Conservation (phyloP, 2,797 vertebrate species). For the Amphiprion clarkii region DNA sequence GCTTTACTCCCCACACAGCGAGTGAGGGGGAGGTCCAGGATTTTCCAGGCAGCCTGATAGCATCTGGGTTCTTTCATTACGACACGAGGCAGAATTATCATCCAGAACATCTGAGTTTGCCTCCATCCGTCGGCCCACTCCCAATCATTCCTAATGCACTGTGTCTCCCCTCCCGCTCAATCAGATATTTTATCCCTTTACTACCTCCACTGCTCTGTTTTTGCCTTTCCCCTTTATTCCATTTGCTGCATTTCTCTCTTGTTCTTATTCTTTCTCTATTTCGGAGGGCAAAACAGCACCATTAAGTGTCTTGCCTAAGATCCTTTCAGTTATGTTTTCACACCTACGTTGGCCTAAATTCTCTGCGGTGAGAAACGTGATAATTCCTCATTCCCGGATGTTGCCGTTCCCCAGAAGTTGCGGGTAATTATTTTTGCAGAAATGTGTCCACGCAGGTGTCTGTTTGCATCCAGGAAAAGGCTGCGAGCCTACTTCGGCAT, state of each 20-base stretch:
- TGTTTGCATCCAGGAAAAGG: background rate
- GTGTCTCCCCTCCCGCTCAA: slow-evolving; percentile 49
- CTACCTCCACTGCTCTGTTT: slow-evolving; percentile 39
- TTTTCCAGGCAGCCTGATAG: slow-evolving; percentile 62
- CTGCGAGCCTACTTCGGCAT: background rate
- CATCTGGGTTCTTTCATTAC: slow-evolving; percentile 68
- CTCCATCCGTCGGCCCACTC: slow-evolving; percentile 58
- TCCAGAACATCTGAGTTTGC: slow-evolving; percentile 73
- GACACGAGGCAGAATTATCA: slow-evolving; percentile 70
- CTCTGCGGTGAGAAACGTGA: background rate
- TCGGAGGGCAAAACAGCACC: background rate
- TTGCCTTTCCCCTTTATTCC: slow-evolving; percentile 33
- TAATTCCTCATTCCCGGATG: background rate
- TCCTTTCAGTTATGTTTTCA: slow-evolving; percentile 6
- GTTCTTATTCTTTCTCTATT: slow-evolving; percentile 1
- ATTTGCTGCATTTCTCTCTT: slow-evolving; percentile 13
- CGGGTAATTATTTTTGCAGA: slow-evolving; percentile 8
- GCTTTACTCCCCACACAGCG: slow-evolving; percentile 27
- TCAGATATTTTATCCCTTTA: slow-evolving; percentile 55
- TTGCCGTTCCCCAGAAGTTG: background rate
- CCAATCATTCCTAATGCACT: slow-evolving; percentile 71
- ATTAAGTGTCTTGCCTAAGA: slow-evolving; percentile 5
- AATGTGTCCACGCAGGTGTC: background rate
- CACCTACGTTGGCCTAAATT: slow-evolving; percentile 2
- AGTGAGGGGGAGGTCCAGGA: slow-evolving; percentile 19